phyloP scores from a whole-genome alignment of 2,113 vertebrate genomes.

The Cairina moschata region DNA sequence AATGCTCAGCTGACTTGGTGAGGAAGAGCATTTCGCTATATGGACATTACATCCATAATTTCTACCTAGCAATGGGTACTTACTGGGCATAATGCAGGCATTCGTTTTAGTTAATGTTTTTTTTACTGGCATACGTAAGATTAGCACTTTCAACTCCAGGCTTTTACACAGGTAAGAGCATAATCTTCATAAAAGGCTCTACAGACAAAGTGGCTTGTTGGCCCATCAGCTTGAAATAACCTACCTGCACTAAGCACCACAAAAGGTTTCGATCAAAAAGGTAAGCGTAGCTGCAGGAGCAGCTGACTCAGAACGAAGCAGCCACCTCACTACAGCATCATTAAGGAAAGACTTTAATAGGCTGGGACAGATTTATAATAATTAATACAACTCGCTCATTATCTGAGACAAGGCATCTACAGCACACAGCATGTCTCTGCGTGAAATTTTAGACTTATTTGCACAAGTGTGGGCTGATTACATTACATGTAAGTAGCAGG shows the following conservation, averaged over 20 bases:
- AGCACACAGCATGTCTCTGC: neutral
- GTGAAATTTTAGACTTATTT: constrained; percentile 67
- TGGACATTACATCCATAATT: neutral
- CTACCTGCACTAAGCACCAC: neutral
- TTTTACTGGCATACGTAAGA: neutral
- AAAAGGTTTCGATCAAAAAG: constrained; percentile 2
- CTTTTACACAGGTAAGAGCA: neutral
- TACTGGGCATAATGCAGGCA: neutral
- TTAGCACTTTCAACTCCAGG: neutral
- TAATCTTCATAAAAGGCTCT: neutral
- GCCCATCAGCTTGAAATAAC: neutral
- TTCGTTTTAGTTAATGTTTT: neutral
- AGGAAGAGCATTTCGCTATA: neutral
- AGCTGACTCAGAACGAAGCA: neutral
- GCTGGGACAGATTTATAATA: constrained; percentile 47
- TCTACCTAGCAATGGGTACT: neutral
- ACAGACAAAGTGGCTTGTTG: neutral
- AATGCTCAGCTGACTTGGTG: neutral
- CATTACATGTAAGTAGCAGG: neutral
- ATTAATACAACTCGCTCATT: constrained; percentile 49
- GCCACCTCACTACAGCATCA: neutral
- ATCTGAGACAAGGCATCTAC: constrained; percentile 46
- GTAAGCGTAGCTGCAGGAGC: neutral
- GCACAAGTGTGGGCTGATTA: constrained; percentile 33
- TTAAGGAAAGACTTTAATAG: constrained; percentile 35